These are phyloP conservation scores for Avahi laniger DNA, from an alignment of 2,797 vertebrate species.

Conservation along the genomic window DNA sequence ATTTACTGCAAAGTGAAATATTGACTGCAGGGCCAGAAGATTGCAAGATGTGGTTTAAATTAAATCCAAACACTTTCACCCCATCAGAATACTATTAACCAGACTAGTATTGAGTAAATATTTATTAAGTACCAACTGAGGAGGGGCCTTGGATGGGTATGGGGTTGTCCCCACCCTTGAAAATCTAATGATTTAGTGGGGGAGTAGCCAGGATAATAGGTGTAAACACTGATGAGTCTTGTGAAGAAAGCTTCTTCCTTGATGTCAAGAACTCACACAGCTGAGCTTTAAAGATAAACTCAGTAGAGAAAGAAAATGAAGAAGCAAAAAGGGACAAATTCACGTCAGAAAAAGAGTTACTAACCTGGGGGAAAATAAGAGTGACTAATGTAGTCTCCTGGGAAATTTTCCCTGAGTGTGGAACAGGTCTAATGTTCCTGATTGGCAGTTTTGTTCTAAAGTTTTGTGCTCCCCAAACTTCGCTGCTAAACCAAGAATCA, in stretches of 20 bases:
- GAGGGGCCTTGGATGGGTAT: not conserved
- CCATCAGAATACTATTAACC: not conserved
- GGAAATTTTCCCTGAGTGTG: not conserved
- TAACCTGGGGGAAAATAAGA: not conserved
- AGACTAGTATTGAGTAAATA: conserved; percentile 15
- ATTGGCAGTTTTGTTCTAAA: not conserved
- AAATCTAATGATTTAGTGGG: not conserved
- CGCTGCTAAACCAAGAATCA: not conserved
- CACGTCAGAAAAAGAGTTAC: not conserved
- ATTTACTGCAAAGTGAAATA: conserved; percentile 41
- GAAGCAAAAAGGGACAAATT: not conserved
- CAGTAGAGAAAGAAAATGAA: not conserved
- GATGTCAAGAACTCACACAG: not conserved
- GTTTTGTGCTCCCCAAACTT: not conserved
- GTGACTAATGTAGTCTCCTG: not conserved
- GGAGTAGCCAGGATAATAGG: not conserved
- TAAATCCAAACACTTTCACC: not conserved
- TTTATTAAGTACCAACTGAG: conserved; percentile 4
- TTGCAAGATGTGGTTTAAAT: conserved; percentile 22
- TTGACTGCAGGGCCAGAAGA: not conserved
- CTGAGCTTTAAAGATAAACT: not conserved
- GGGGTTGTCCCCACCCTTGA: not conserved
- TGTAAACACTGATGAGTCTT: not conserved
- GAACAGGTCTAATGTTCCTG: not conserved
- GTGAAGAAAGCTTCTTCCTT: conserved; percentile 5